Base-by-base conservation (phyloP, 2,113 vertebrate species). In the Myiagra hebetior region DNA sequence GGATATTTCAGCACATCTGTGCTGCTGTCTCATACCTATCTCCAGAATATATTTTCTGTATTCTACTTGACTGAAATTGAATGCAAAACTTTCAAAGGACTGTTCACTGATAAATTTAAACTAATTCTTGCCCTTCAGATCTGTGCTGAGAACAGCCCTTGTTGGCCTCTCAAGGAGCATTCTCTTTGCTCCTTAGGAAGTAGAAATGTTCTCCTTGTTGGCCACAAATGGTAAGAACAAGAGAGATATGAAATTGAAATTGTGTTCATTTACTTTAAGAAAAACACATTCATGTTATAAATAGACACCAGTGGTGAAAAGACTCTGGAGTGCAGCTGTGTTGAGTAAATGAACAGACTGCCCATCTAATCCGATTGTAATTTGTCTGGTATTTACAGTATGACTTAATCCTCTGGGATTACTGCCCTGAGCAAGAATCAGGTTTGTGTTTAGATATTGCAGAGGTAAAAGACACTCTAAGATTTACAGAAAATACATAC, bases 301-400 rank as follows among this genome's bases (percentile, higher is more conserved):
- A 70, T 63, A 70, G 69, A 33, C 12, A 52, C 4, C 42, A 79
- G 50, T 75, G 72, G 50, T 68, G 73, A 92, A 92, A 89, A 85
- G 77, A 27, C 85, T 87, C 59, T 73, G 82, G 52, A 78, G 73
- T 83, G 63, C 92, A 95, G 83, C 93, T 96, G 84, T 65, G 55
- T 72, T 82, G 88, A 81, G 83, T 89, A 96, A 96, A 94, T 74
- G 87, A 92, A 91, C 92, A 91, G 95, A 92, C 92, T 89, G 89
- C 60, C 62, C 63, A 56, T 56, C 86, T 96, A 96, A 96, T 93
- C 93, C 3, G 19, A 94, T 89, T 94, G 95, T 93, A 77, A 89
- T 96, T 97, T 69, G 77, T 79, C 93, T 95, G 89, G 77, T 97
- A 57, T 97, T 96, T 96, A 94, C 91, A 95, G 77, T 85, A 37